These are phyloP conservation scores for Gymnocypris eckloni DNA, from an alignment of 2,797 vertebrate genomes.

Conservation along the genomic window DNA sequence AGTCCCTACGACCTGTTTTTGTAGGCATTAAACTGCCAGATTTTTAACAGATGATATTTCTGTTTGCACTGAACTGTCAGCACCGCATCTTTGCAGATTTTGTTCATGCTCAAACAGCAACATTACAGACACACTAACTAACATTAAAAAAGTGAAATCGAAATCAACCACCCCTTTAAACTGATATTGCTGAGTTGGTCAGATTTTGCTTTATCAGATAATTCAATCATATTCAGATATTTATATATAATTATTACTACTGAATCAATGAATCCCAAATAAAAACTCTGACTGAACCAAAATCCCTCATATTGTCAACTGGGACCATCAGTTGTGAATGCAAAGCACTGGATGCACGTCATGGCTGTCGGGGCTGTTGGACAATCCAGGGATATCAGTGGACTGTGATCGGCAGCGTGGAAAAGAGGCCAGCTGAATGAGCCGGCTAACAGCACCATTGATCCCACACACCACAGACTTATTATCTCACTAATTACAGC, in stretches of 20 bases:
- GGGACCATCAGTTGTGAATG: background rate
- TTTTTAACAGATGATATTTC: too few species aligned
- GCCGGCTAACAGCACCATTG: slow-evolving; percentile 63
- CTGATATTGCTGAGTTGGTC: background rate
- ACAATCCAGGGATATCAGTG: slow-evolving; percentile 25
- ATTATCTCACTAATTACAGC: slow-evolving; percentile 73
- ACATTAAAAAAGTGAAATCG: too few species aligned
- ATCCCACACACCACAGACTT: slow-evolving; percentile 63
- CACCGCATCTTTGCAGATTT: too few species aligned
- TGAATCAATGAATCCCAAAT: background rate
- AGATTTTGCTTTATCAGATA: background rate
- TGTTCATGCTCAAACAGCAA: too few species aligned
- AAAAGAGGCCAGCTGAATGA: slow-evolving; percentile 70
- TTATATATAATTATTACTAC: background rate
- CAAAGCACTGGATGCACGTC: background rate
- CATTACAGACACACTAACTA: too few species aligned
- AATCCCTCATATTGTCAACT: background rate
- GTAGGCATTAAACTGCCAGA: too few species aligned
- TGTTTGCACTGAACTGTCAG: too few species aligned
- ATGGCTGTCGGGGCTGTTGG: background rate
- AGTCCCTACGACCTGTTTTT: too few species aligned
- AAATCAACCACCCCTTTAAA: too few species aligned
- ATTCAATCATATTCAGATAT: background rate
- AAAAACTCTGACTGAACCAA: background rate
- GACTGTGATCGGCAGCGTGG: slow-evolving; percentile 57